Evolutionary conservation across 2,113 vertebrate species (phyloP), one percentile per base, ranked within the genome.

Genomic region (Shinisaurus crocodilurus): DNA sequence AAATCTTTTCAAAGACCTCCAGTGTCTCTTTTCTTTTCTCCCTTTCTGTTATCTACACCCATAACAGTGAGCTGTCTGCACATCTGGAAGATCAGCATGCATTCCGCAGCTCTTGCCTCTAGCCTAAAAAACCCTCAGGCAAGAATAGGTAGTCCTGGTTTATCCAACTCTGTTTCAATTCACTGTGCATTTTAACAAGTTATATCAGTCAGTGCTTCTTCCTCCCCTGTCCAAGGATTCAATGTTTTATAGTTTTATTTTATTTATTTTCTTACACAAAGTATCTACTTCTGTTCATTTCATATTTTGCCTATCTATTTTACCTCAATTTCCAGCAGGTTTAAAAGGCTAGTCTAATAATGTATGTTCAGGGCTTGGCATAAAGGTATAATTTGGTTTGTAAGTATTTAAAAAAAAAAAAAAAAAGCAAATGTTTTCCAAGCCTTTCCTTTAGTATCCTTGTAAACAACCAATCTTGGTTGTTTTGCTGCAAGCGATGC

Each of bases 351-450:
- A 91, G 32, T 93, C 72, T 91, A 92, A 96, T 96, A 93, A 89
- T 92, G 94, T 48, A 80, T 86, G 8, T 88, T 95, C 92, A 94
- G 91, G 57, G 75, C 29, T 54, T 27, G 34, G 92, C 89, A 95
- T 94, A 93, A 93, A 96, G 92, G 94, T 95, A 94, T 92, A 92
- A 95, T 12, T 90, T 91, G 90, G 6, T 86, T 93, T 95, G 85
- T 6, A 29, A 92, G 74, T 81, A 92, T 1, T n/a, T 93, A 92
- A 45, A 90, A 93, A 88, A 89, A 48, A 1, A 57, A 95, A 94
- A 92, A 45, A 90, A 93, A 88, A 89, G 50, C 1, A 57, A 95
- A 80, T 65, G 10, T 95, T 95, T 93, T 87, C 90, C 86, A 95
- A 48, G 83, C 65, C 94, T 92, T 95, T 94, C 75, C 27, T 93